Conservation (phyloP, 2,113 vertebrate genomes). For the Rutilus rutilus region DNA sequence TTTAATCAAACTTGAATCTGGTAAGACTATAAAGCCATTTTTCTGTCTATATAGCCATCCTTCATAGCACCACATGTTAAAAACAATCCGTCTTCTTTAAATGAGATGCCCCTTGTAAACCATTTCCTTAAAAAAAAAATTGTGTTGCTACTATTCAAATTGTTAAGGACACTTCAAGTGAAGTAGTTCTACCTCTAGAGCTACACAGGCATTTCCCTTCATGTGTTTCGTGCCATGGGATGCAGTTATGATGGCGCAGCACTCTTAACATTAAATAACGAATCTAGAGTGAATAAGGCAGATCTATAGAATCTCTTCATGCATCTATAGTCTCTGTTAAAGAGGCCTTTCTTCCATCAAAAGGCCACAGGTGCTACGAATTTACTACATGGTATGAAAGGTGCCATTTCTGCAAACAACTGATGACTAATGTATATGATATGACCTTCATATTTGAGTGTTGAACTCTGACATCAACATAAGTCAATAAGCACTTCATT, state of each 20-base stretch:
- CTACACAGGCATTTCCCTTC: constrained; percentile 29
- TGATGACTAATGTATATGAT: constrained; percentile 1
- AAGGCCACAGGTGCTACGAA: constrained; percentile 18
- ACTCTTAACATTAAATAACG: neutral
- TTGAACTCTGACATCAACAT: neutral
- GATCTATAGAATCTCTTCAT: constrained; percentile 19
- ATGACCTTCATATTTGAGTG: constrained; percentile 7
- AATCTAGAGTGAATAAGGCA: constrained; percentile 50
- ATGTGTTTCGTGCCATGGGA: constrained; percentile 25
- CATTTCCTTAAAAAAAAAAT: neutral
- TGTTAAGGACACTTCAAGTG: constrained; percentile 28
- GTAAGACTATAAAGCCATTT: neutral
- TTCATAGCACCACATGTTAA: neutral
- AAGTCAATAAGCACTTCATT: constrained; percentile 16
- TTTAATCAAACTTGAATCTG: constrained; percentile 1
- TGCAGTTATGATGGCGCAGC: neutral
- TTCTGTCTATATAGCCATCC: neutral
- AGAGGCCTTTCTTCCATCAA: constrained; percentile 19
- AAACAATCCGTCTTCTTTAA: constrained; percentile 14
- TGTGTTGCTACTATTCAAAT: constrained; percentile 20
- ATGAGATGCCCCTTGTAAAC: neutral
- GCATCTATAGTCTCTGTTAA: constrained; percentile 13
- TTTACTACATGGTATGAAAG: neutral
- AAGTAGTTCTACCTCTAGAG: constrained; percentile 33
- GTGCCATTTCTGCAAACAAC: constrained; percentile 9